A percentile compares a stretch with the other conserved stretches of the same genome.
These are phyloP conservation scores for silkworm (Bombyx mori) DNA, from an alignment of 1,140 invertebrate species.

Conservation along the genomic window DNA sequence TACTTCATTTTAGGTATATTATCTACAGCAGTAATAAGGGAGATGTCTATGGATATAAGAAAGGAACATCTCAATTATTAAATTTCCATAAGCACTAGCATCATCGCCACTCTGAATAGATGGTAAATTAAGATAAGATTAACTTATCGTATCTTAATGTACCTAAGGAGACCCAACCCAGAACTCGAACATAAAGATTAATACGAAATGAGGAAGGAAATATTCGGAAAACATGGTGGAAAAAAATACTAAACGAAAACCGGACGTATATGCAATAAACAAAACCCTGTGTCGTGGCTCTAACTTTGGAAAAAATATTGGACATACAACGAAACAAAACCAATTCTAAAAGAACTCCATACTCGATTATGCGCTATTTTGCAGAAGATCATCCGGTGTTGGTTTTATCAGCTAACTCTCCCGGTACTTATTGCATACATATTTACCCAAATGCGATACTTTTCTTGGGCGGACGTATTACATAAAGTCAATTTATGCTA, in stretches of 20 bases:
- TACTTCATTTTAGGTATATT: too few species aligned
- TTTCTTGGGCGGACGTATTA: constrained; percentile 21
- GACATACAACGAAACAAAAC: constrained; percentile 10
- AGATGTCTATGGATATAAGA: too few species aligned
- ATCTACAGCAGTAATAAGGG: too few species aligned
- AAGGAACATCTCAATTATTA: too few species aligned
- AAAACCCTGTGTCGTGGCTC: constrained; percentile 11
- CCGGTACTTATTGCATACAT: constrained; percentile 11
- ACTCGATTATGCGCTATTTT: too few species aligned
- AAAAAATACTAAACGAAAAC: constrained; percentile 9
- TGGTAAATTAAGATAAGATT: too few species aligned
- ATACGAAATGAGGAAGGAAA: constrained; percentile 3
- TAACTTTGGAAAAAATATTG: constrained; percentile 16
- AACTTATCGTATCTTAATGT: too few species aligned
- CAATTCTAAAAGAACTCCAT: not conserved
- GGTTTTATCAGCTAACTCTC: too few species aligned
- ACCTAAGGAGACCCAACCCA: not conserved
- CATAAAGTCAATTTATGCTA: constrained; percentile 31
- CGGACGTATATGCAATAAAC: constrained; percentile 16
- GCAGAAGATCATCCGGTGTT: too few species aligned
- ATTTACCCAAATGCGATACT: constrained; percentile 30
- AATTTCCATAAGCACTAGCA: too few species aligned
- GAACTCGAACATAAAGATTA: constrained; percentile 6
- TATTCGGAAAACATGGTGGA: constrained; percentile 2
- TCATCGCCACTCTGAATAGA: too few species aligned